Evolutionary conservation across 2,113 vertebrate species (phyloP).

Genomic region (Notothenia coriiceps): DNA sequence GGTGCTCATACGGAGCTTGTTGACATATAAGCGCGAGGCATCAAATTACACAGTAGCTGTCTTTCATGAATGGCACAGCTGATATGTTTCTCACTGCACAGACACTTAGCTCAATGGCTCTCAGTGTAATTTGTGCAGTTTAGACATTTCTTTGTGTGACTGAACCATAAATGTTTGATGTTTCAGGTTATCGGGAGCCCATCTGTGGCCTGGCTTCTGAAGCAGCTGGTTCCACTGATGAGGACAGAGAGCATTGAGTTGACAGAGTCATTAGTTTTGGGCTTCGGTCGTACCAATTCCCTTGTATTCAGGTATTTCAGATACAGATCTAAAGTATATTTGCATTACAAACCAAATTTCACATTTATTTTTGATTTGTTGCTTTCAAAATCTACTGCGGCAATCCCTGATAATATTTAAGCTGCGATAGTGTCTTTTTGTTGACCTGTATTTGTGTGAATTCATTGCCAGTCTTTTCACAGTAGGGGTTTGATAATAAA

Average conservation of each 20-base stretch:
- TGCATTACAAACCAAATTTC: too few species aligned
- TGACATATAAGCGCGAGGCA: constrained; percentile 54
- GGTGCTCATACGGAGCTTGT: constrained; percentile 60
- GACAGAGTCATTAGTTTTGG: constrained; percentile 96
- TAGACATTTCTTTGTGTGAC: constrained; percentile 27
- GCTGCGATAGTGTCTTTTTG: neutral
- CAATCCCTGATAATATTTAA: too few species aligned
- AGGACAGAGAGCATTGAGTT: constrained; percentile 97
- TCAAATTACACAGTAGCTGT: constrained; percentile 58
- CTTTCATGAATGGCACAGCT: constrained; percentile 35
- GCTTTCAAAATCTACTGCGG: too few species aligned
- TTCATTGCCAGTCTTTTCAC: constrained; percentile 28
- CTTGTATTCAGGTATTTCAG: constrained; percentile 94
- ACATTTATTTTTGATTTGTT: too few species aligned
- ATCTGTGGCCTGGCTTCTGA: constrained; percentile 94
- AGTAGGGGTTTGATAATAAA: too few species aligned
- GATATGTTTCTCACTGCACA: constrained; percentile 29
- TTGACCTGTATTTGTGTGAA: constrained; percentile 53
- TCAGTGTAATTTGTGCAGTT: constrained; percentile 47
- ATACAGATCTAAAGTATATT: neutral
- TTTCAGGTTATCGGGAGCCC: constrained; percentile 93
- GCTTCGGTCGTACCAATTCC: constrained; percentile 96
- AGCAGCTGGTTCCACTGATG: constrained; percentile 97
- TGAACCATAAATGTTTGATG: constrained; percentile 42
- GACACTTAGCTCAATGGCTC: neutral